Base-by-base conservation (phyloP, 2,888 invertebrate genomes). In the Keiferia lycopersicella region DNA sequence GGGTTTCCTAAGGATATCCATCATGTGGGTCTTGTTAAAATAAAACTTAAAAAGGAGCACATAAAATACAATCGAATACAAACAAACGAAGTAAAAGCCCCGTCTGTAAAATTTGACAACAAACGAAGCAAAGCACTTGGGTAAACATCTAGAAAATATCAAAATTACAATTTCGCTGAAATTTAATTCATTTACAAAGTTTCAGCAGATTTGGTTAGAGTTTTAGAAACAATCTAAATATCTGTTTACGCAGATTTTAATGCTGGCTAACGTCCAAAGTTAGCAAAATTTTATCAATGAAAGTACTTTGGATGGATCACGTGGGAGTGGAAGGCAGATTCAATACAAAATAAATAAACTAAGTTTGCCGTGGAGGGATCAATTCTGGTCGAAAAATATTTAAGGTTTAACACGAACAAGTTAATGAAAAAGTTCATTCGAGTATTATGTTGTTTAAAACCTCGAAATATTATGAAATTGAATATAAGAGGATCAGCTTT, bases 231-330 rank as follows among this genome's bases (percentile, higher is more conserved):
- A 48, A 18, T 51, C 11, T 51, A 20, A 51, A 51, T 12, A 51
- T 22, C 20, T 22, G 20, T 22, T 51, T 51, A 20, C 20, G 51
- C 20, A 22, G 20, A 11, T 51, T 22, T 12, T 51, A 51, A 51
- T 51, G 11, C 18, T 51, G 51, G 51, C 51, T 51, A 51, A 51
- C 12, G 51, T 18, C 51, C 51, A 51, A 51, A 20, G 51, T 20
- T 51, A 51, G 51, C 2, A 12, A 11, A 18, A 51, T 12, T 51
- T 51, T 10, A 51, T 51, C 51, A 51, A 51, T 51, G 51, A 51
- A 51, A 51, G 18, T 12, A 20, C 12, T 18, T 51, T 12, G 10
- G 22, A 7, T 11, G 12, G 20, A 22, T 22, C 22, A 51, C 11
- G 20, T 51, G 51, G 20, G 20, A 51, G 20, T 51, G 51, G 20